Base-by-base conservation (phyloP, 2,797 vertebrate species). In the Mus caroli region DNA sequence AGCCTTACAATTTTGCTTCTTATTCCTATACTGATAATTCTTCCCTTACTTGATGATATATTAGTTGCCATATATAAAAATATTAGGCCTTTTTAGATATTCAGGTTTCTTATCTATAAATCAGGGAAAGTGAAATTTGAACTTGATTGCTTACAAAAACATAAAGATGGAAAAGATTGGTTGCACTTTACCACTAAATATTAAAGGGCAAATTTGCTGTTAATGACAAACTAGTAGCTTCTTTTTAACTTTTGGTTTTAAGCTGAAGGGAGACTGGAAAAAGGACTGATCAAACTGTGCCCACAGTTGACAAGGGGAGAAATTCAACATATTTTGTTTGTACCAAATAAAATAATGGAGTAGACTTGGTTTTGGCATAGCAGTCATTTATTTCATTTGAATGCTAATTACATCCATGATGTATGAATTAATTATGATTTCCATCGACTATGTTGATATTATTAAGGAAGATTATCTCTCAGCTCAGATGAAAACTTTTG, bases 381-480 rank as follows among this genome's bases (percentile, higher is more conserved):
- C 69, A 98, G 80, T 87, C 84, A 94, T 89, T 97, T 98, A 76
- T 97, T 97, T 98, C 96, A 97, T 97, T 96, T 97, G 90, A 97
- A 98, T 97, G 95, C 77, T 98, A 98, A 98, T 98, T 98, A 96
- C 87, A 97, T 95, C 97, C 76, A 97, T 77, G 79, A 19, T 96
- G 84, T 98, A 97, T 98, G 95, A 98, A 98, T 98, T 98, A 98
- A 98, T 98, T 98, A 97, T 97, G 95, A 97, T 91, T 97, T 90
- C 92, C 97, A 96, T 98, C 98, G 97, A 98, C 96, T 98, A 20
- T 40, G 88, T 94, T 97, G 92, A 98, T 98, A 98, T 93, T 98
- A 97, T 98, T 98, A 98, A 97, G 97, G 97, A 92, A 97, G 98
- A 98, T 97, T 97, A 96, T 98, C 97, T 98, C 93, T 98, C 64